These are phyloP conservation scores for Drosophila helvetica DNA, from an alignment of 2,888 invertebrate genomes.

Conservation along the genomic window DNA sequence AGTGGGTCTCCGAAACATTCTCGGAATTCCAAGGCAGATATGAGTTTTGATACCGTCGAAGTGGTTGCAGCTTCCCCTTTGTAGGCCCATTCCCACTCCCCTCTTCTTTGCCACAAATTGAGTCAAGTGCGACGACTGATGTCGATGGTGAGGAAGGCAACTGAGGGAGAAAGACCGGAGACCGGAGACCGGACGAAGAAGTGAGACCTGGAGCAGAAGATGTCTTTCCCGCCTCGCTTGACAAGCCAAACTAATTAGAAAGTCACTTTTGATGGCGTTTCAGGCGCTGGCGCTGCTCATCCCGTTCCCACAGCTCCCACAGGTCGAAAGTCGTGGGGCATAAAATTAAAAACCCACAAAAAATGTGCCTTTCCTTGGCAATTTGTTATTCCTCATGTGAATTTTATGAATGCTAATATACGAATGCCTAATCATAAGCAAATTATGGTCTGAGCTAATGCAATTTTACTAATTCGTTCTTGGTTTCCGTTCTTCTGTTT, in stretches of 20 bases:
- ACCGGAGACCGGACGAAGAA: neutral
- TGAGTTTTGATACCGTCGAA: slow-evolving; percentile 67
- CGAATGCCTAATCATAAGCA: slow-evolving; percentile 29
- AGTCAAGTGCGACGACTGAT: slow-evolving; percentile 70
- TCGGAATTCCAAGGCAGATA: slow-evolving; percentile 72
- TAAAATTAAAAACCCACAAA: slow-evolving; percentile 68
- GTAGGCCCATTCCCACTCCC: neutral
- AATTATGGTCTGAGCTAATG: slow-evolving; percentile 15
- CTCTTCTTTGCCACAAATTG: slow-evolving; percentile 52
- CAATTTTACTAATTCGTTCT: slow-evolving; percentile 33
- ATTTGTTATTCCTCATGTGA: slow-evolving; percentile 9
- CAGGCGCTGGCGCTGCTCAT: slow-evolving; percentile 1
- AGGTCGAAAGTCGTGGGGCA: slow-evolving; percentile 66
- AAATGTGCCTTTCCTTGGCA: slow-evolving; percentile 18
- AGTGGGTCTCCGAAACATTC: slow-evolving; percentile 56
- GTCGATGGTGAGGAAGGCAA: slow-evolving; percentile 1
- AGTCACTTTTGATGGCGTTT: slow-evolving; percentile 72
- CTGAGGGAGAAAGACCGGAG: neutral
- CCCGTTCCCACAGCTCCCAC: slow-evolving; percentile 45
- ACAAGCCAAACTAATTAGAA: slow-evolving; percentile 77
- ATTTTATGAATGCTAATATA: slow-evolving; percentile 31
- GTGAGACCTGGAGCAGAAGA: slow-evolving; percentile 16
- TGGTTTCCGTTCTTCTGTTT: neutral
- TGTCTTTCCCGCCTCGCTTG: slow-evolving; percentile 49
- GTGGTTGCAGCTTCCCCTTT: slow-evolving; percentile 47